Conservation (phyloP, 1,140 invertebrate species). For the Camponotus floridanus region DNA sequence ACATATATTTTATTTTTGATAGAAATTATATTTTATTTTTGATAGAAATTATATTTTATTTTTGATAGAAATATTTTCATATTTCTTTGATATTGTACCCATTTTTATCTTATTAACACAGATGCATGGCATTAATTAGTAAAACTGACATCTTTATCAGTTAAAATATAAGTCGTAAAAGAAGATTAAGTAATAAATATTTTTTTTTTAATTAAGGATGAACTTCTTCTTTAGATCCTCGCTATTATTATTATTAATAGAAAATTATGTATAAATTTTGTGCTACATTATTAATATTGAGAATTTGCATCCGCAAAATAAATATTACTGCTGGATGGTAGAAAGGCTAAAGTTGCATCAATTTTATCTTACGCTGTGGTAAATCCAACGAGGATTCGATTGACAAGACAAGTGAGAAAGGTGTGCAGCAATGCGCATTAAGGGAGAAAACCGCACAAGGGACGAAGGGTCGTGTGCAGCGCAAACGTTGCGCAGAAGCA, state of each 20-base stretch:
- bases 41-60: neutral
- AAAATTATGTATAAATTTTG: neutral
- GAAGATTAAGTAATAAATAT: no score
- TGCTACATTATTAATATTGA: neutral
- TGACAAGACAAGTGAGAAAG: constrained; percentile 12
- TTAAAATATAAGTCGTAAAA: no score
- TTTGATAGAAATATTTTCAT: no score
- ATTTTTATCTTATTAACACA: no score
- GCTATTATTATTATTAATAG: neutral
- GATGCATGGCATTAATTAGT: no score
- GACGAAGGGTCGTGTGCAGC: constrained; percentile 73
- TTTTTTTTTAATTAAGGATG: no score
- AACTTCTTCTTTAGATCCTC: neutral
- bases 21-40: no score
- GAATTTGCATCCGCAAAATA: neutral
- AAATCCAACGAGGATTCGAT: constrained; percentile 29
- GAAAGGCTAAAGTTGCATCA: constrained; percentile 15
- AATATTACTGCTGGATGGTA: neutral
- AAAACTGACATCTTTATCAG: no score
- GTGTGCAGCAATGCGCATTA: constrained; percentile 66
- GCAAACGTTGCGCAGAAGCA: constrained; percentile 26
- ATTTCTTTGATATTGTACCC: no score
- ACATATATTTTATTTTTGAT: neutral
- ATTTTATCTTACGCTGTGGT: neutral
- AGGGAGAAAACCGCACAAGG: constrained; percentile 61